Percentiles rank a stretch among this genome's conserved stretches.
Evolutionary conservation across 53 echinoderm and acorn worm genomes (phyloP).

Genomic region (Holothuria leucospilota): DNA sequence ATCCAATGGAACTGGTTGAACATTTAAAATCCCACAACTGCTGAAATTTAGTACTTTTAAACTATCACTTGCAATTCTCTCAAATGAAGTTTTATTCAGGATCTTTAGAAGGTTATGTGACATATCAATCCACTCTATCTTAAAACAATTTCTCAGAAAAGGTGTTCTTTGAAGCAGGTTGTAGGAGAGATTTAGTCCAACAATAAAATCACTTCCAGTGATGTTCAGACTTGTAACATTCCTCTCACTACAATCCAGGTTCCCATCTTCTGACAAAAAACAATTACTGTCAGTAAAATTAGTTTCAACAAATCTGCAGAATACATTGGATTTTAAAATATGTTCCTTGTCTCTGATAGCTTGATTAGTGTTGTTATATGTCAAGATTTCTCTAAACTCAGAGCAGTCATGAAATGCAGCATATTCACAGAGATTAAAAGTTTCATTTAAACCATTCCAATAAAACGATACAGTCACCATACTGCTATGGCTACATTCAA

Average conservation of each 20-base stretch:
- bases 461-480: too few relatives aligned
- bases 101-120: not conserved
- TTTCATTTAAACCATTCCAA: too few relatives aligned
- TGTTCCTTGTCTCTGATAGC: too few relatives aligned
- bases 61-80: not conserved
- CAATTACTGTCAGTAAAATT: too few relatives aligned
- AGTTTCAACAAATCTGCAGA: too few relatives aligned
- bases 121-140: conserved; percentile 14
- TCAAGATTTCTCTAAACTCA: too few relatives aligned
- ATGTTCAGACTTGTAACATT: too few relatives aligned
- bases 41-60: not conserved
- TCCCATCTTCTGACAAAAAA: not conserved
- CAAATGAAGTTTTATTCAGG: not conserved
- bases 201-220: not conserved
- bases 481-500: too few relatives aligned
- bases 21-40: not conserved
- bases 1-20: not conserved
- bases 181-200: conserved; percentile 25
- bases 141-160: not conserved
- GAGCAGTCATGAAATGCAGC: too few relatives aligned
- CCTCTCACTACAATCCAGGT: not conserved
- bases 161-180: not conserved
- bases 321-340: too few relatives aligned
- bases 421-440: too few relatives aligned
- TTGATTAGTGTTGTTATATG: too few relatives aligned